Evolutionary conservation across 2,113 vertebrate genomes (phyloP).

Genomic region (Hassar affinis): DNA sequence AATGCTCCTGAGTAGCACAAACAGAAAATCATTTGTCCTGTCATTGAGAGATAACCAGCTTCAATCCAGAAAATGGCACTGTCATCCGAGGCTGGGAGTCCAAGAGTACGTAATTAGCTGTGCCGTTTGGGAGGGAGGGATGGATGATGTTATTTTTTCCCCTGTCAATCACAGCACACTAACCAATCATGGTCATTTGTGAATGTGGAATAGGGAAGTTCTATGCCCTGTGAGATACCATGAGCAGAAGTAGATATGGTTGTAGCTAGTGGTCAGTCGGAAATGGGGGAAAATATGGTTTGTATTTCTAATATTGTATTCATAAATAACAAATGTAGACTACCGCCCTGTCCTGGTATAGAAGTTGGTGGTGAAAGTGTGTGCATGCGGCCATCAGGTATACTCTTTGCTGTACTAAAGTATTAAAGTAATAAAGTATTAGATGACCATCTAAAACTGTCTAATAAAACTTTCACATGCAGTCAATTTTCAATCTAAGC

Average conservation of each 20-base stretch:
- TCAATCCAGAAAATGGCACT: not conserved
- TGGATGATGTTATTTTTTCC: not conserved
- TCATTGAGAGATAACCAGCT: not conserved
- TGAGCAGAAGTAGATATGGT: not conserved
- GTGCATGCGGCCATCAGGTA: not conserved
- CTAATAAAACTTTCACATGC: not conserved
- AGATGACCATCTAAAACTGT: not conserved
- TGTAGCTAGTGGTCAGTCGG: not conserved
- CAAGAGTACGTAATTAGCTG: not conserved
- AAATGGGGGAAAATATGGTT: not conserved
- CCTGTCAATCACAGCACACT: not conserved
- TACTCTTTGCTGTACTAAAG: not conserved
- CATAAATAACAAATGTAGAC: not conserved
- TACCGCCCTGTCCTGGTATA: not conserved
- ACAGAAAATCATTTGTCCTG: not conserved
- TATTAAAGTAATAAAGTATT: not conserved
- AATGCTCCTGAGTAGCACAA: not conserved
- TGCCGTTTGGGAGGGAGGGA: not conserved
- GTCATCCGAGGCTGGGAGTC: not conserved
- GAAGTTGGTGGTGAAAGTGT: not conserved
- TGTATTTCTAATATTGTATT: not conserved
- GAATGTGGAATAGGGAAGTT: not conserved
- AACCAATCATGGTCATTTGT: not conserved
- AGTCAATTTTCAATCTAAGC: not conserved
- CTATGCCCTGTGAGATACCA: not conserved